These are phyloP conservation scores for Chaenocephalus aceratus DNA, from an alignment of 2,113 vertebrate species.

Conservation along the genomic window DNA sequence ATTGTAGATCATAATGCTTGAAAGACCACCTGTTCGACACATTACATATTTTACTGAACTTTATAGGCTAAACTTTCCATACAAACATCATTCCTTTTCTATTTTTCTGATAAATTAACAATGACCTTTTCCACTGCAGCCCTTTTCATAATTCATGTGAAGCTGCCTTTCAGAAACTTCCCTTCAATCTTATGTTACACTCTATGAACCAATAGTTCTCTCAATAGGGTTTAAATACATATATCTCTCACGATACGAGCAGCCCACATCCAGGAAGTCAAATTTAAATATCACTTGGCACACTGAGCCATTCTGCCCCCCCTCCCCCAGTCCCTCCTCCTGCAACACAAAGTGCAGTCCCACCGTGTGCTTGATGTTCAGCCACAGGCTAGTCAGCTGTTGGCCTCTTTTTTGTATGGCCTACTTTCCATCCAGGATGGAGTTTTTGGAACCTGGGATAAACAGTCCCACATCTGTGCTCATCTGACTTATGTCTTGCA, in stretches of 20 bases:
- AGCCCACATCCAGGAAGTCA: constrained; percentile 42
- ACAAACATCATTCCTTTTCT: not conserved
- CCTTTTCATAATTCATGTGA: not conserved
- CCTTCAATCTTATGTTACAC: not conserved
- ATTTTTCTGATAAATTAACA: constrained; percentile 3
- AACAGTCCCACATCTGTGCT: constrained; percentile 51
- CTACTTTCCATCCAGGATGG: constrained; percentile 73
- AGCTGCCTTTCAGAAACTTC: constrained; percentile 14
- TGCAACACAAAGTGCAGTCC: constrained; percentile 55
- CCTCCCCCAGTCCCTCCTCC: constrained; percentile 21
- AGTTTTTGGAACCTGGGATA: constrained; percentile 63
- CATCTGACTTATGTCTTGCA: constrained; percentile 12
- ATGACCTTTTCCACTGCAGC: not conserved
- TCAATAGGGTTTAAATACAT: constrained; percentile 7
- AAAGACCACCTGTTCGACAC: not conserved
- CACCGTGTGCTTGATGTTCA: constrained; percentile 66
- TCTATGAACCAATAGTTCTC: not conserved
- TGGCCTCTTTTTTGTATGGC: constrained; percentile 68
- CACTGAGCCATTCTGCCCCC: constrained; percentile 25
- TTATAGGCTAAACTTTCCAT: not conserved
- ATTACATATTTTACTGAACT: not conserved
- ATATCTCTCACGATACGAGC: not conserved
- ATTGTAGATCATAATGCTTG: not conserved
- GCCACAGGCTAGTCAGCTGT: constrained; percentile 80
- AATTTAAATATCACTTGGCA: constrained; percentile 48